Conservation (phyloP, 2,797 vertebrate genomes). For the Dendrocincla fuliginosa region DNA sequence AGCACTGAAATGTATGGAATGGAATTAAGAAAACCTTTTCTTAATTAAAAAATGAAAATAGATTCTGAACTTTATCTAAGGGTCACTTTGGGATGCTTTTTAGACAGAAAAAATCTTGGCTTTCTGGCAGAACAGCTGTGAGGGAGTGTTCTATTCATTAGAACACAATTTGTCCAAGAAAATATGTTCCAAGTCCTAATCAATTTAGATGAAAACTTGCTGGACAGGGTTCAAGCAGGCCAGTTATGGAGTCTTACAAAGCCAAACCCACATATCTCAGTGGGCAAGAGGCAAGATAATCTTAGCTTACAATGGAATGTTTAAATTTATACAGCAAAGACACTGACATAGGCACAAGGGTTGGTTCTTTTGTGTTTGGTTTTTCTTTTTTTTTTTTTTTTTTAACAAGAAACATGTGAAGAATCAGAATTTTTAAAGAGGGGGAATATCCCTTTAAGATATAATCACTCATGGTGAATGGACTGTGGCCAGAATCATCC, state of each 20-base stretch:
- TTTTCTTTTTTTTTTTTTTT: neutral
- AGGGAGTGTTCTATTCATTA: constrained; percentile 79
- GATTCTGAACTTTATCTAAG: constrained; percentile 74
- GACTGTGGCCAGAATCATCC: constrained; percentile 24
- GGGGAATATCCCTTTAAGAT: constrained; percentile 40
- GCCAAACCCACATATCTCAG: constrained; percentile 74
- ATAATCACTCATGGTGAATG: constrained; percentile 1
- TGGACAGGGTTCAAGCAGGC: constrained; percentile 79
- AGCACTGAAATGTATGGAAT: constrained; percentile 62
- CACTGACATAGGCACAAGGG: constrained; percentile 51
- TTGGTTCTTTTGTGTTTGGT: neutral
- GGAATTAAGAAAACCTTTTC: constrained; percentile 64
- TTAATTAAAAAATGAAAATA: constrained; percentile 70
- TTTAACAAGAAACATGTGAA: constrained; percentile 45
- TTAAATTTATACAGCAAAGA: constrained; percentile 74
- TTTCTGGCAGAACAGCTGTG: constrained; percentile 77
- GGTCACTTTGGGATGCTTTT: constrained; percentile 82
- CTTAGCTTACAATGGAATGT: constrained; percentile 81
- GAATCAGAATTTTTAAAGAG: constrained; percentile 13
- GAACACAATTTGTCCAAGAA: constrained; percentile 77
- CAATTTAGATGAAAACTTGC: constrained; percentile 82
- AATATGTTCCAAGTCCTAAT: constrained; percentile 83
- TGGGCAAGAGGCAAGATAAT: constrained; percentile 75
- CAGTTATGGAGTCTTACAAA: constrained; percentile 72
- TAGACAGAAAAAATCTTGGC: constrained; percentile 76